Base-by-base conservation (phyloP, 2,797 vertebrate species). In the Spheniscus humboldti region DNA sequence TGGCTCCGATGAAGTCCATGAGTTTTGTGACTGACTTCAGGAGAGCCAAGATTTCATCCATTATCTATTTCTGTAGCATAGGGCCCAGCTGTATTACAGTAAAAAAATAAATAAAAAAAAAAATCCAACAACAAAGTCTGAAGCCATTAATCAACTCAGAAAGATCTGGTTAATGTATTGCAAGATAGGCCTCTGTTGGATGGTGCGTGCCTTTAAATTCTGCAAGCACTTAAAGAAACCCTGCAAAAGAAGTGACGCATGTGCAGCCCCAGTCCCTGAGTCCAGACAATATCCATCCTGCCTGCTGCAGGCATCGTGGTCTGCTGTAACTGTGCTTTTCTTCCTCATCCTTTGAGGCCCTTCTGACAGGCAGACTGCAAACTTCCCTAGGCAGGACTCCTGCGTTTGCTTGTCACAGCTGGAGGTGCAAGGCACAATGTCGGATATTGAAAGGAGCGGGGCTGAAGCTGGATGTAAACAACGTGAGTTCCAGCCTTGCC, bases 91-190 rank as follows among this genome's bases (percentile, higher is more conserved):
- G 81, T 57, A 93, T 28, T 75, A 64, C 55, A 90, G 72, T 24
- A 25, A 83, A 84, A 86, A 79, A 92, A 35, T 35, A 91, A 85
- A 93, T 35, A n/a, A 31, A 39, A 64, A 33, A 10, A 87, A 73
- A 75, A 83, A 35, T 60, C 50, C 68, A 71, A 63, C 73, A 86
- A 79, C 73, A 89, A 91, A 81, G 71, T 69, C 75, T 72, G 66
- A 88, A 74, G 73, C 37, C 66, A 92, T 95, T 87, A 89, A 92
- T 91, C 91, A 96, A 24, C 60, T 41, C 67, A 64, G 88, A 93
- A 95, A 94, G 84, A 88, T 83, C 84, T 96, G 94, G 83, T 87
- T 92, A 95, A 94, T 76, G 45, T 73, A 91, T 72, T 81, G 82
- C 64, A 69, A 90, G 69, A 88, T 81, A 86, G 91, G 75, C 68